Evolutionary conservation across 2,888 invertebrate genomes (phyloP).

Genomic region (Meiosimyza platycephala): DNA sequence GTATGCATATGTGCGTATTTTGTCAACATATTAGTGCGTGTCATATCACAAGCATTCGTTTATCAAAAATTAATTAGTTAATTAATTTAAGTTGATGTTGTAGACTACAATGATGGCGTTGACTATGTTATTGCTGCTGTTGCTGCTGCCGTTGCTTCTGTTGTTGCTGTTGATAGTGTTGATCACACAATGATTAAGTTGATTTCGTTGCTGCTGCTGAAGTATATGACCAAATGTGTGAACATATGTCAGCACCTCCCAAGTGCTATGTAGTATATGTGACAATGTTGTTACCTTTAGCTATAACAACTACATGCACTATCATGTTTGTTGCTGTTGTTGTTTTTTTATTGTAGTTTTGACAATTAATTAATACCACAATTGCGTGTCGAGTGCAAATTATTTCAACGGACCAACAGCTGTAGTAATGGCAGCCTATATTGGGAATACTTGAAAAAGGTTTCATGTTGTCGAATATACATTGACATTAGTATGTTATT

Average conservation of each 20-base stretch:
- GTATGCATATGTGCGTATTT: too few relatives aligned
- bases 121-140: too few relatives aligned
- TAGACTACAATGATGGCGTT: neutral
- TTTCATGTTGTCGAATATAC: too few relatives aligned
- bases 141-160: too few relatives aligned
- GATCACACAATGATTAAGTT: too few relatives aligned
- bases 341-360: conserved; percentile 6
- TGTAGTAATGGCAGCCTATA: neutral
- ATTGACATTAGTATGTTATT: too few relatives aligned
- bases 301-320: neutral
- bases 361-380: conserved; percentile 26
- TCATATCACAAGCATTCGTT: conserved; percentile 5
- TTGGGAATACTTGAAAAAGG: too few relatives aligned
- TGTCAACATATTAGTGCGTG: conserved; percentile 18
- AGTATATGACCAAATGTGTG: neutral
- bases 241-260: conserved; percentile 27
- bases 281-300: neutral
- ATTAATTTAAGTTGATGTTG: conserved; percentile 29
- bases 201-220: too few relatives aligned
- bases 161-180: too few relatives aligned
- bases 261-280: neutral
- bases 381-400: conserved; percentile 50
- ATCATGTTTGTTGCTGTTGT: neutral
- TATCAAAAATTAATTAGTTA: conserved; percentile 32
- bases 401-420: conserved; percentile 29